A percentile compares a stretch with the other conserved stretches of the same genome.
Conservation (phyloP, 2,113 vertebrate genomes). For the Peromyscus polionotus region DNA sequence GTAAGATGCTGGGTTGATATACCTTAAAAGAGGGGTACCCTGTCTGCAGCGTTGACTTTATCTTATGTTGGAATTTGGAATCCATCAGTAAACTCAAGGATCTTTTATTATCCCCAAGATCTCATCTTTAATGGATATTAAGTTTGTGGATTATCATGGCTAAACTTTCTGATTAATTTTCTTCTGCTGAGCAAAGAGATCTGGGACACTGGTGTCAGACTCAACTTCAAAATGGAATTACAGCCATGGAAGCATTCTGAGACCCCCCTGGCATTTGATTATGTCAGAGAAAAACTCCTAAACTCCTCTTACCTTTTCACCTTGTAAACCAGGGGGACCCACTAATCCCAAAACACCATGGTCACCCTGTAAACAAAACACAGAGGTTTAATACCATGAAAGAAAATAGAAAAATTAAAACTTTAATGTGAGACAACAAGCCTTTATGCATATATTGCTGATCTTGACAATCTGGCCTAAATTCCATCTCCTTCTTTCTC, state of each 20-base stretch:
- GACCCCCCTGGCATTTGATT: background rate
- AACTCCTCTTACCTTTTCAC: constrained; percentile 90
- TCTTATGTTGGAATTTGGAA: background rate
- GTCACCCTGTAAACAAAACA: constrained; percentile 90
- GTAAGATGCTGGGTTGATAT: background rate
- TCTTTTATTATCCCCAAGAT: constrained; percentile 30
- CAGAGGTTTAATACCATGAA: background rate
- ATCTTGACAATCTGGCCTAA: background rate
- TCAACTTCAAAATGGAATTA: constrained; percentile 26
- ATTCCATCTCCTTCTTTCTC: background rate
- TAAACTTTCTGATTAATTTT: background rate
- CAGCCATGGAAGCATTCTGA: background rate
- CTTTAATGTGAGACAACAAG: background rate
- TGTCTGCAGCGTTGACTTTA: background rate
- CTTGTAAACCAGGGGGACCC: constrained; percentile 90
- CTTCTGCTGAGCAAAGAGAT: constrained; percentile 13
- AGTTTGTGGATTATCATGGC: background rate
- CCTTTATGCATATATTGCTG: background rate
- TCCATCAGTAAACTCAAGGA: background rate
- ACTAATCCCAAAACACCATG: constrained; percentile 90
- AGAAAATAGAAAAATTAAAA: background rate
- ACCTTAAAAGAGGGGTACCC: background rate
- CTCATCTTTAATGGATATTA: background rate
- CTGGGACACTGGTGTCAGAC: background rate
- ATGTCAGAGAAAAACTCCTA: background rate